These are phyloP conservation scores for Ceratothoa steindachneri DNA, from an alignment of 2,888 invertebrate species.

Conservation along the genomic window DNA sequence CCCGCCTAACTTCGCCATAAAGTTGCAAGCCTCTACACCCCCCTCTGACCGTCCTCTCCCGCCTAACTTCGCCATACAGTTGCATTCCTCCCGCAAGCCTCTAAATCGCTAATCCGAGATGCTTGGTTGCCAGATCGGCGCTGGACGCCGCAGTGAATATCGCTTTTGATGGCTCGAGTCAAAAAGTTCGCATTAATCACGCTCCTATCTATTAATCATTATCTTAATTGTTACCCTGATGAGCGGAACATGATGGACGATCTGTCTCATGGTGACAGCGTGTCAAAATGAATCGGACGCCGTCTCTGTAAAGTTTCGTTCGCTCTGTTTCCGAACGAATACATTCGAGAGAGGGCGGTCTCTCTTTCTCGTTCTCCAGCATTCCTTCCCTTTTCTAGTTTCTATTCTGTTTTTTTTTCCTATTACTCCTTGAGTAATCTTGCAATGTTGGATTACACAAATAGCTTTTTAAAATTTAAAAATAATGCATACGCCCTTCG, in stretches of 20 bases:
- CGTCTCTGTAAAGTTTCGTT: background rate
- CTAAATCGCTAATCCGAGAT: no score
- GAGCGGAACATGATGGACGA: constrained; percentile 19
- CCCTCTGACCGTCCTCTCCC: no score
- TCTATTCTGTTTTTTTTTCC: background rate
- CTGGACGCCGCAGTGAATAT: constrained; percentile 9
- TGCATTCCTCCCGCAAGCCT: no score
- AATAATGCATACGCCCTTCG: no score
- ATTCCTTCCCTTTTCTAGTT: background rate
- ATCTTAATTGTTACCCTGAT: constrained; percentile 10
- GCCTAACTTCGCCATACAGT: no score
- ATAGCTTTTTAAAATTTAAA: no score
- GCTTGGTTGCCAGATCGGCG: no score
- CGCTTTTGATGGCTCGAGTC: constrained; percentile 3
- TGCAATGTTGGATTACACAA: no score
- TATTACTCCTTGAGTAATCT: background rate
- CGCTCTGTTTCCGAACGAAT: background rate
- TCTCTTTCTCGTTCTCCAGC: background rate
- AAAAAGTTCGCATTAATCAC: background rate
- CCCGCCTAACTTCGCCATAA: no score
- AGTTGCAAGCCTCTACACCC: no score
- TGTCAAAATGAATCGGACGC: constrained; percentile 11
- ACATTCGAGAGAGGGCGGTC: no score
- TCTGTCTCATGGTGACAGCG: constrained; percentile 3
- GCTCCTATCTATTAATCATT: constrained; percentile 2